phyloP scores from a whole-genome alignment of 2,888 invertebrate species.

The Lordiphosa fenestrarum region DNA sequence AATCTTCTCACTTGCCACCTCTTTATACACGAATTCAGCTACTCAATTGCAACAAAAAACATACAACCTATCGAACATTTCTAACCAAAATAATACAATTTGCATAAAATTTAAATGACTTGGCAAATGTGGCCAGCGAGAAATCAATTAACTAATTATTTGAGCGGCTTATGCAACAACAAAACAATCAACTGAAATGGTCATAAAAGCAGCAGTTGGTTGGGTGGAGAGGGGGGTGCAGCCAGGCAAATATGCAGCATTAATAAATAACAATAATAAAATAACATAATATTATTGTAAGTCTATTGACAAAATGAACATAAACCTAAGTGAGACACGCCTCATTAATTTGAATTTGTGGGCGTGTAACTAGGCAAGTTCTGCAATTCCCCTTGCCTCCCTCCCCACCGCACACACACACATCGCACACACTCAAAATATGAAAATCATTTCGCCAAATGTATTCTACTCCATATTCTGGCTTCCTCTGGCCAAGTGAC shows the following conservation, averaged over 20 bases:
- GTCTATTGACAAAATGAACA: slow-evolving; percentile 31
- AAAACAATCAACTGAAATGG: slow-evolving; percentile 13
- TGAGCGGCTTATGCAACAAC: slow-evolving; percentile 41
- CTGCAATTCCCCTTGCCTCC: slow-evolving; percentile 1
- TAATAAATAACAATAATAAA: slow-evolving; percentile 44
- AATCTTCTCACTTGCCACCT: slow-evolving; percentile 4
- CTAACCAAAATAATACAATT: slow-evolving; percentile 18
- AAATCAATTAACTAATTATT: slow-evolving; percentile 61
- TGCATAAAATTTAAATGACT: slow-evolving; percentile 10
- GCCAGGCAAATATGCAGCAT: slow-evolving; percentile 27
- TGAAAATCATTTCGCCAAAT: slow-evolving; percentile 66
- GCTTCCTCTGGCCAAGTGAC: slow-evolving; percentile 44
- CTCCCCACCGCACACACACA: slow-evolving; percentile 9
- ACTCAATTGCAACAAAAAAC: slow-evolving; percentile 16
- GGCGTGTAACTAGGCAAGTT: slow-evolving; percentile 29
- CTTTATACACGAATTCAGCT: background rate
- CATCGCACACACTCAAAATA: slow-evolving; percentile 48
- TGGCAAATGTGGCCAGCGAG: slow-evolving; percentile 15
- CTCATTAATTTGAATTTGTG: slow-evolving; percentile 62
- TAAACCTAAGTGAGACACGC: slow-evolving; percentile 56
- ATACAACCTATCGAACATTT: slow-evolving; percentile 11
- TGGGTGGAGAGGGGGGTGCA: slow-evolving; percentile 7
- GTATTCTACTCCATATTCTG: slow-evolving; percentile 12
- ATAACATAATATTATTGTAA: slow-evolving; percentile 21
- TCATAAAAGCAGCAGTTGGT: too few relatives aligned